Conservation (phyloP, 1,140 invertebrate species). For the Ditylenchus dipsaci region DNA sequence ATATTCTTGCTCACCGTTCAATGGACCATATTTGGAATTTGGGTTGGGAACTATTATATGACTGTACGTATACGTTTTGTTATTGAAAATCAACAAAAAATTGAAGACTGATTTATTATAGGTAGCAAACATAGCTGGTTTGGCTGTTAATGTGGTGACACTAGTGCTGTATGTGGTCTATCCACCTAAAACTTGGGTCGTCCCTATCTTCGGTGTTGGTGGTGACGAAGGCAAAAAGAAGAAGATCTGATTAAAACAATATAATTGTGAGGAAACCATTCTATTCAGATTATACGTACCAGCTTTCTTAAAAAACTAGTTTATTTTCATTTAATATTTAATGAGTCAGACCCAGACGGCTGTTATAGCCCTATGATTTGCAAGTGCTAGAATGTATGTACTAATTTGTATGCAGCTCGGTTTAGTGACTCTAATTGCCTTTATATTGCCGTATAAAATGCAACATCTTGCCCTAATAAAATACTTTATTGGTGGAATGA, state of each 20-base stretch:
- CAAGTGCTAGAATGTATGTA: no score
- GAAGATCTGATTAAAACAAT: not conserved
- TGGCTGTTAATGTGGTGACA: constrained; percentile 49
- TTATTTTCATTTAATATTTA: no score
- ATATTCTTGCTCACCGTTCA: constrained; percentile 51
- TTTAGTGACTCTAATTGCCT: no score
- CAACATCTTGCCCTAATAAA: no score
- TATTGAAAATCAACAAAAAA: not conserved
- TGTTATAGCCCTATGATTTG: no score
- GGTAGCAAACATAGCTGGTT: constrained; percentile 54
- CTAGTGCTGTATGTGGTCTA: constrained; percentile 50
- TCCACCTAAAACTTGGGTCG: constrained; percentile 55
- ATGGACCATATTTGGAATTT: constrained; percentile 50
- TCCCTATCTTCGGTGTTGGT: constrained; percentile 50
- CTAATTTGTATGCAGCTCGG: no score
- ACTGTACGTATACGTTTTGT: constrained; percentile 29
- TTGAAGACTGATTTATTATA: constrained; percentile 1
- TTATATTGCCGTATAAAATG: no score
- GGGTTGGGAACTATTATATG: constrained; percentile 50
- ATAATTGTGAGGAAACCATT: no score
- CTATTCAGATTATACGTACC: no score
- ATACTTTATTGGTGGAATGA: no score
- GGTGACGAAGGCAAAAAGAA: constrained; percentile 7
- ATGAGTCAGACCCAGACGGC: no score
- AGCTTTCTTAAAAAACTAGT: no score